A percentile compares a stretch with the other conserved stretches of the same genome.
Conservation (phyloP, 2,113 vertebrate species). For the Callipepla californica region DNA sequence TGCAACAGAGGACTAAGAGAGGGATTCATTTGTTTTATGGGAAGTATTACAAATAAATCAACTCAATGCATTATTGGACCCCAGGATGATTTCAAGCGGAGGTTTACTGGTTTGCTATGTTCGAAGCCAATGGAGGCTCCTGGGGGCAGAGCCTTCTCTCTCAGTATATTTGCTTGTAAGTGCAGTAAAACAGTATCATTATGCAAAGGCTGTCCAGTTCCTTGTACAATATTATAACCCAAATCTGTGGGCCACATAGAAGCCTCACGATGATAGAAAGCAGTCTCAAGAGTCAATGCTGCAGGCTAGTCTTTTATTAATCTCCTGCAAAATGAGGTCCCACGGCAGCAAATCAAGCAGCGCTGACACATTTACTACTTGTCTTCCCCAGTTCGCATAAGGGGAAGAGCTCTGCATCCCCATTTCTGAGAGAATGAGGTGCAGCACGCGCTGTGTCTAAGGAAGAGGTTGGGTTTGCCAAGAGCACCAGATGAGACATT, state of each 20-base stretch:
- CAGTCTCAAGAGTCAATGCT: constrained; percentile 44
- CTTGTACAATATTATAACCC: constrained; percentile 27
- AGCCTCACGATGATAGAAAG: constrained; percentile 6
- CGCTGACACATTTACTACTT: constrained; percentile 38
- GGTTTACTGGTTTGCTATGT: not conserved
- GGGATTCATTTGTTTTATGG: not conserved
- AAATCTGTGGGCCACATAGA: constrained; percentile 4
- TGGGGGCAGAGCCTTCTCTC: not conserved
- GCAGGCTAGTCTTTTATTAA: constrained; percentile 71
- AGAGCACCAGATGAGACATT: constrained; percentile 74
- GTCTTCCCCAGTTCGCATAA: constrained; percentile 24
- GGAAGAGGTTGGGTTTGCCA: constrained; percentile 59
- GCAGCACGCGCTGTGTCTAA: constrained; percentile 22
- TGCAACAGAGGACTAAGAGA: not conserved
- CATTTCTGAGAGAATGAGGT: constrained; percentile 23
- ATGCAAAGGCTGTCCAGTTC: constrained; percentile 17
- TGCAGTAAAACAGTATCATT: constrained; percentile 3
- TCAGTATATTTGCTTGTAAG: not conserved
- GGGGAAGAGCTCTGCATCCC: constrained; percentile 25
- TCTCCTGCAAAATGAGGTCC: constrained; percentile 57
- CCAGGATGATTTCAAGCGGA: not conserved
- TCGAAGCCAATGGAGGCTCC: not conserved
- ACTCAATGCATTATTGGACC: not conserved
- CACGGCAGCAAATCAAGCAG: constrained; percentile 56
- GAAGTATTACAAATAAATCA: not conserved